Conservation (phyloP, 2,797 vertebrate genomes). For the Pantherophis vulpinus region DNA sequence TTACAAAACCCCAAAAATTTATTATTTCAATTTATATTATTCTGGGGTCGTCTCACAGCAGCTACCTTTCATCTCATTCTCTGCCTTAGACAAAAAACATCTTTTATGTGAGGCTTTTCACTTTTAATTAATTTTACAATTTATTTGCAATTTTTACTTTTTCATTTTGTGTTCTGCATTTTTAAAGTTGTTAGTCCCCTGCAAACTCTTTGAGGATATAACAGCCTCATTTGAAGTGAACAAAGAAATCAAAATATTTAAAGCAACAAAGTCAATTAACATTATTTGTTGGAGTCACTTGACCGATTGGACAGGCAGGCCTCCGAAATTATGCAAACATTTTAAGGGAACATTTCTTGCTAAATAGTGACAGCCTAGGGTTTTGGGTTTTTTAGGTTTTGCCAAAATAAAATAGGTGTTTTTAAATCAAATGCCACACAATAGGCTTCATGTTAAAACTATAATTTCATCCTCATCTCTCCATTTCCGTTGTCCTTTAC, state of each 20-base stretch:
- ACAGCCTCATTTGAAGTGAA: not conserved
- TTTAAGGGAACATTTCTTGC: not conserved
- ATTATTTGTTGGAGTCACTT: not conserved
- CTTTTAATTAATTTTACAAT: not conserved
- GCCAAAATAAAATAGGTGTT: not conserved
- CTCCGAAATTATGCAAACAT: not conserved
- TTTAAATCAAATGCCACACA: not conserved
- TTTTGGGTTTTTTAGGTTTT: not conserved
- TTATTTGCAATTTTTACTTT: not conserved
- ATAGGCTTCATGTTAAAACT: not conserved
- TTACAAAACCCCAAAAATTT: not conserved
- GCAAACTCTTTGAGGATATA: not conserved
- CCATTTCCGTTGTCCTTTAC: not conserved
- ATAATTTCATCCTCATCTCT: not conserved
- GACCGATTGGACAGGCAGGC: not conserved
- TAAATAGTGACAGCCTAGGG: not conserved
- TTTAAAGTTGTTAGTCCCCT: not conserved
- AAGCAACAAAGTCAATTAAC: not conserved
- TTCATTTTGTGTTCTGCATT: not conserved
- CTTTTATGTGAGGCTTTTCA: not conserved
- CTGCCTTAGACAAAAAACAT: not conserved
- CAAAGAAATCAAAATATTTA: not conserved
- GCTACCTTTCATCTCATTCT: not conserved
- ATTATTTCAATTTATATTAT: not conserved
- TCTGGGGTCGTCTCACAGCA: not conserved